Conservation (phyloP, 2,113 vertebrate genomes). For the Sturnira hondurensis region DNA sequence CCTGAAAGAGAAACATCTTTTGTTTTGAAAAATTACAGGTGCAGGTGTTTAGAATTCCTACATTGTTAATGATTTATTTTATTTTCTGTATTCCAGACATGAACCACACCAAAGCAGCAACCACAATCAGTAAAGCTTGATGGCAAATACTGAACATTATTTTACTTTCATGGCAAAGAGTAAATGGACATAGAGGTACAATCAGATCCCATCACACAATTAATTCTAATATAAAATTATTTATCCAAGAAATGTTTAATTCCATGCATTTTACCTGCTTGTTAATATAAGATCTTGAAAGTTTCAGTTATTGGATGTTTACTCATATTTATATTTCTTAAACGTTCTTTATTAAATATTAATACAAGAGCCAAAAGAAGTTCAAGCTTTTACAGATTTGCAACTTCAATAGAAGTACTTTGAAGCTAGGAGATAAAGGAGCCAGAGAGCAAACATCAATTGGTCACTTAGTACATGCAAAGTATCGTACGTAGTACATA, state of each 20-base stretch:
- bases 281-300: constrained; percentile 5
- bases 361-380: background rate
- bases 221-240: background rate
- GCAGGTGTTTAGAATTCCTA: background rate
- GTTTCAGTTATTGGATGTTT: background rate
- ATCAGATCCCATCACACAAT: background rate
- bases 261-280: background rate
- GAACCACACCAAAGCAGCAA: background rate
- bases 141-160: background rate
- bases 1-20: background rate
- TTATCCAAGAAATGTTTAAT: background rate
- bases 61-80: background rate
- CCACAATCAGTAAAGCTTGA: background rate
- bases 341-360: background rate
- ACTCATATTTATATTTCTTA: background rate
- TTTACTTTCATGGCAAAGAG: background rate
- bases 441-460: background rate
- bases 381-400: background rate
- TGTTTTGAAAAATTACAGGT: background rate
- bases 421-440: background rate
- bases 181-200: background rate
- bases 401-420: background rate
- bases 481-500: too few relatives aligned
- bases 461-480: background rate
- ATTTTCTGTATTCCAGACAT: background rate